A percentile compares a stretch with the other conserved stretches of the same genome.
Conservation (phyloP, 2,888 invertebrate genomes). For the Blastobasis adustella region DNA sequence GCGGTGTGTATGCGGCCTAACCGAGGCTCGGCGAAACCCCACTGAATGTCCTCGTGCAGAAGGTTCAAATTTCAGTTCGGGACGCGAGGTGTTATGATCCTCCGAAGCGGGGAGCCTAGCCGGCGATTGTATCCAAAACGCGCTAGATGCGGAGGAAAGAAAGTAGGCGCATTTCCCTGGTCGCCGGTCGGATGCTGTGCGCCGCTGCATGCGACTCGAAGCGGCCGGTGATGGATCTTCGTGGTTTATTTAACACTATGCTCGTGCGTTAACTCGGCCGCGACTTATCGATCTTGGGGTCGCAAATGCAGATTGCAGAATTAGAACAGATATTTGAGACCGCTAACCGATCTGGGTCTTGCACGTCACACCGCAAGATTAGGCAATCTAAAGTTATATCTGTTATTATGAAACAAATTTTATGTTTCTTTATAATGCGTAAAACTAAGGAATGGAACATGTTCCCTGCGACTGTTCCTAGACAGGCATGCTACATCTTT, state of each 20-base stretch:
- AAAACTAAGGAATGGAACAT: no score
- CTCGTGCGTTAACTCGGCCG: neutral
- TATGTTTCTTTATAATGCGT: no score
- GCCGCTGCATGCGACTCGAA: conserved; percentile 54
- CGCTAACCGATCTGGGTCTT: neutral
- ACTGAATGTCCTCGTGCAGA: conserved; percentile 19
- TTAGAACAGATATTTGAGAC: neutral
- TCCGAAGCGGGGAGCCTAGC: conserved; percentile 14
- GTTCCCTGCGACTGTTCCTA: no score
- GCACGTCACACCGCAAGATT: no score
- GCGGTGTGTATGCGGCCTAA: conserved; percentile 39
- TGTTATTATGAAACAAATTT: no score
- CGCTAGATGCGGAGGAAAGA: conserved; percentile 62
- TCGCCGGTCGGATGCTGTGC: conserved; percentile 36
- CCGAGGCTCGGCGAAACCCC: conserved; percentile 23
- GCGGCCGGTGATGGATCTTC: conserved; percentile 45
- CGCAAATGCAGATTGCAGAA: neutral
- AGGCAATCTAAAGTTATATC: no score
- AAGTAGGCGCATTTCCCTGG: conserved; percentile 65
- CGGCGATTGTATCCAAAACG: conserved; percentile 35
- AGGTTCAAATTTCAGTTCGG: conserved; percentile 16
- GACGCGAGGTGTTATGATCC: conserved; percentile 28
- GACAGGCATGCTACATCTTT: no score
- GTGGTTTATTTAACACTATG: conserved; percentile 34
- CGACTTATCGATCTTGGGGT: neutral